A percentile compares a stretch with the other conserved stretches of the same genome.
phyloP scores from a whole-genome alignment of 2,888 invertebrate species.

The Diogma glabrata region DNA sequence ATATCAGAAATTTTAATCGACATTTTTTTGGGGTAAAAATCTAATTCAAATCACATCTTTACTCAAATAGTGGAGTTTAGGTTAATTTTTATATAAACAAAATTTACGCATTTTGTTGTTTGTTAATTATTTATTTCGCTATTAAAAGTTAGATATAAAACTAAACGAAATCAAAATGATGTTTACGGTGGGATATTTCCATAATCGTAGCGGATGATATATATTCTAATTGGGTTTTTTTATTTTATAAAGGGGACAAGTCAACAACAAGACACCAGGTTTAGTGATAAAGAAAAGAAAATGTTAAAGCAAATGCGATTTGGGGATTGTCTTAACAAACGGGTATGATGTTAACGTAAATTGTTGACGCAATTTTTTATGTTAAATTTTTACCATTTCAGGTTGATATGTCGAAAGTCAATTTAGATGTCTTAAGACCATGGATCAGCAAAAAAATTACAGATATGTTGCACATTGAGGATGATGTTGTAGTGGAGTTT shows the following conservation, averaged over 20 bases:
- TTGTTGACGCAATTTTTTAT: not conserved
- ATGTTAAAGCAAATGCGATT: slow-evolving; percentile 98
- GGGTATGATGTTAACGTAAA: slow-evolving; percentile 45
- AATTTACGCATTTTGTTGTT: too few relatives aligned
- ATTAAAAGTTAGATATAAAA: too few relatives aligned
- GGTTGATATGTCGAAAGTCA: slow-evolving; percentile 98
- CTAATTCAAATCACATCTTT: too few relatives aligned
- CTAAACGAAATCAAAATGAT: slow-evolving; percentile 40
- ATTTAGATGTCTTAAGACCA: slow-evolving; percentile 93
- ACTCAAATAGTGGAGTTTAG: too few relatives aligned
- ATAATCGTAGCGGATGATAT: not conserved
- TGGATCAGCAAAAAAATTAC: slow-evolving; percentile 98
- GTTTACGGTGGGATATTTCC: slow-evolving; percentile 39
- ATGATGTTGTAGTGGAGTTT: slow-evolving; percentile 97
- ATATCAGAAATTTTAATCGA: too few relatives aligned
- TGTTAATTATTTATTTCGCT: too few relatives aligned
- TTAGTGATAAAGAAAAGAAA: slow-evolving; percentile 99
- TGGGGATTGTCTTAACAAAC: slow-evolving; percentile 82
- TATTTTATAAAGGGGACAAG: slow-evolving; percentile 72
- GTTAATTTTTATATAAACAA: too few relatives aligned
- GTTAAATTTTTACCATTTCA: slow-evolving; percentile 27
- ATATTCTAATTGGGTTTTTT: not conserved
- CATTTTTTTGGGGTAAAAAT: too few relatives aligned
- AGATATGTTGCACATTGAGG: slow-evolving; percentile 92
- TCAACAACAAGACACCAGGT: slow-evolving; percentile 97